These are phyloP conservation scores for Ophion ellenae DNA, from an alignment of 2,888 invertebrate species.

Conservation along the genomic window DNA sequence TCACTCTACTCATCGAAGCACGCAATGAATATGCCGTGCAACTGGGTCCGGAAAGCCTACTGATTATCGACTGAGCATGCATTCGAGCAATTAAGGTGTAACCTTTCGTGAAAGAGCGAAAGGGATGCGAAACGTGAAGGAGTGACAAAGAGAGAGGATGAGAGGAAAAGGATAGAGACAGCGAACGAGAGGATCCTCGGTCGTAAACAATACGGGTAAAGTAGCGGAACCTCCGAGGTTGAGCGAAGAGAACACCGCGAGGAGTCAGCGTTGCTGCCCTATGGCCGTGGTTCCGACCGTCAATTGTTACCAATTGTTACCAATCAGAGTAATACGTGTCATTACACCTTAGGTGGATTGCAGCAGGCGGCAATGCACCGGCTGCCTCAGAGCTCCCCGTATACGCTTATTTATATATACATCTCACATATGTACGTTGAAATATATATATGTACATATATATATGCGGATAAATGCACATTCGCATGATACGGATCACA, in stretches of 20 bases:
- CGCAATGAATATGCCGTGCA: conserved; percentile 5
- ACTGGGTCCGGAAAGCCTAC: conserved; percentile 69
- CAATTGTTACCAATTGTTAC: conserved; percentile 83
- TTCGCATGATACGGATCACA: neutral
- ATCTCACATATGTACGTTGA: neutral
- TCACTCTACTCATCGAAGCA: conserved; percentile 9
- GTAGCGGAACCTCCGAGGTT: conserved; percentile 79
- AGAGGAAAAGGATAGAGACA: conserved; percentile 10
- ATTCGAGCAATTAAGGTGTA: conserved; percentile 77
- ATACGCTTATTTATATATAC: conserved; percentile 47
- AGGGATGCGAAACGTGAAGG: neutral
- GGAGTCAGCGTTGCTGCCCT: conserved; percentile 45
- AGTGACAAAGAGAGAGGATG: neutral
- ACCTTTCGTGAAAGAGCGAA: conserved; percentile 69
- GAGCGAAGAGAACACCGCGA: conserved; percentile 56
- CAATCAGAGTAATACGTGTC: conserved; percentile 82
- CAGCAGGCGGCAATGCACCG: conserved; percentile 70
- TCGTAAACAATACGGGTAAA: conserved; percentile 82
- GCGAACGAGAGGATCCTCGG: conserved; percentile 73
- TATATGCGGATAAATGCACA: conserved; percentile 4
- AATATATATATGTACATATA: neutral
- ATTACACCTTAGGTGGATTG: conserved; percentile 71
- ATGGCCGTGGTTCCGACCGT: conserved; percentile 79
- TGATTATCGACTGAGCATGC: conserved; percentile 77
- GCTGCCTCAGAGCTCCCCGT: conserved; percentile 66